These are phyloP conservation scores for Rousettus madagascariensis DNA, from an alignment of 2,797 vertebrate species.

Conservation along the genomic window DNA sequence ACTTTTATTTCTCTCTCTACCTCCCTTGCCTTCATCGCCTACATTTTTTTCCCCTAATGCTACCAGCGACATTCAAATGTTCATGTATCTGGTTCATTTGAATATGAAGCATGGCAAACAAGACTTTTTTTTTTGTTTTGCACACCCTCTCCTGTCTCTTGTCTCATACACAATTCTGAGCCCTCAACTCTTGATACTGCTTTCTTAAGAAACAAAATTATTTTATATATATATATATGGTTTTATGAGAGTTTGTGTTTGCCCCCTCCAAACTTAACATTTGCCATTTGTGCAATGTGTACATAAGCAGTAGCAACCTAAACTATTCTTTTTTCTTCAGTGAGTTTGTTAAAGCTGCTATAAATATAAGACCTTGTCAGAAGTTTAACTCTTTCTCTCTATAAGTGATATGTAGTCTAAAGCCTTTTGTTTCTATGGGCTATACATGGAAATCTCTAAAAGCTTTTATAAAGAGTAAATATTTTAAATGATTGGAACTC, in stretches of 20 bases:
- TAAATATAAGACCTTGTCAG: constrained; percentile 82
- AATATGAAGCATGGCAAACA: constrained; percentile 70
- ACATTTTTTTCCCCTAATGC: constrained; percentile 37
- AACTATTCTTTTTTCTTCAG: constrained; percentile 77
- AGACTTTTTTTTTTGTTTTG: constrained; percentile 70
- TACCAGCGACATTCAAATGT: constrained; percentile 73
- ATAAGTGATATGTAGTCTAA: constrained; percentile 67
- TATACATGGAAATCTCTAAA: constrained; percentile 66
- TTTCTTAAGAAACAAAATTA: constrained; percentile 74
- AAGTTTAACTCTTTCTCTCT: constrained; percentile 81
- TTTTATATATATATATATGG: background rate
- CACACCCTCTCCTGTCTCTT: constrained; percentile 77
- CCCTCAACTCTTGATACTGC: constrained; percentile 73
- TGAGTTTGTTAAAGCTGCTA: constrained; percentile 83
- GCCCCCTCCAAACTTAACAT: constrained; percentile 37
- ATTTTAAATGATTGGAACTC: constrained; percentile 77
- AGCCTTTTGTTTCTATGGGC: constrained; percentile 73
- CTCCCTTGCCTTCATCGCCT: constrained; percentile 42
- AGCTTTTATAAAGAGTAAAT: constrained; percentile 56
- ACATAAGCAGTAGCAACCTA: constrained; percentile 77
- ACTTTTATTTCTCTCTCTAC: constrained; percentile 49
- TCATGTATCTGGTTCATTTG: constrained; percentile 75
- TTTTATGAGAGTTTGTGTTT: constrained; percentile 38
- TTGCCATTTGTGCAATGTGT: constrained; percentile 73
- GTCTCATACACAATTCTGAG: constrained; percentile 79